phyloP scores from a whole-genome alignment of 2,113 vertebrate genomes.

The Leptodactylus fuscus region DNA sequence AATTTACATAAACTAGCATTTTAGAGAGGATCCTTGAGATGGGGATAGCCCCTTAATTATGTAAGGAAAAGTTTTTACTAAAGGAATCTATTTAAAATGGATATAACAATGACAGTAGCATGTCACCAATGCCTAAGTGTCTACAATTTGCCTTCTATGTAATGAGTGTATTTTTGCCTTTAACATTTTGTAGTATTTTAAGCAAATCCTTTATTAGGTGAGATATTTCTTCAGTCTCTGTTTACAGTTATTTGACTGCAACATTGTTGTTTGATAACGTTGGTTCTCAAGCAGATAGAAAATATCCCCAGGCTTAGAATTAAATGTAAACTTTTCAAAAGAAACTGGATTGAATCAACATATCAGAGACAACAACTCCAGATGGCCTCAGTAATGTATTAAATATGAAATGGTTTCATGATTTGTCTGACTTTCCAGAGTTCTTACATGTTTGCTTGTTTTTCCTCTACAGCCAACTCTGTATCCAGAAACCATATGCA shows the following conservation, averaged over 20 bases:
- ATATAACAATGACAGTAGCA: neutral
- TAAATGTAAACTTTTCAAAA: slow-evolving; percentile 17
- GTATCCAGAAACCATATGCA: neutral
- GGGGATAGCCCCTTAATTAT: too few species aligned
- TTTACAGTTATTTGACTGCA: slow-evolving; percentile 1
- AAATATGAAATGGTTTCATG: slow-evolving; percentile 8
- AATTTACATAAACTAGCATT: too few species aligned
- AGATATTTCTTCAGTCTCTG: neutral
- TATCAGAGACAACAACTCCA: slow-evolving; percentile 11
- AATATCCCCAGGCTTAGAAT: slow-evolving; percentile 13
- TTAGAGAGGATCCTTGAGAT: too few species aligned
- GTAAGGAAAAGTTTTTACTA: too few species aligned
- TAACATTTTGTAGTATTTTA: neutral
- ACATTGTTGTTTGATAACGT: slow-evolving; percentile 12
- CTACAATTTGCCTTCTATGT: neutral
- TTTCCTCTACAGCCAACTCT: neutral
- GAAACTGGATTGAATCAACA: slow-evolving; percentile 11
- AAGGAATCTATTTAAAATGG: neutral
- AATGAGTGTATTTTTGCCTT: neutral
- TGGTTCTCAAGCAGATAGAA: slow-evolving; percentile 8
- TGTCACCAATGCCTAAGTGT: neutral
- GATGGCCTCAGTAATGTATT: neutral
- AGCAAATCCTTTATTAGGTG: neutral
- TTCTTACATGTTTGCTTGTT: neutral
- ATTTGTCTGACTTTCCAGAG: neutral